These are phyloP conservation scores for Sinhomidia bicolor DNA, from an alignment of 2,888 invertebrate genomes.

Conservation along the genomic window DNA sequence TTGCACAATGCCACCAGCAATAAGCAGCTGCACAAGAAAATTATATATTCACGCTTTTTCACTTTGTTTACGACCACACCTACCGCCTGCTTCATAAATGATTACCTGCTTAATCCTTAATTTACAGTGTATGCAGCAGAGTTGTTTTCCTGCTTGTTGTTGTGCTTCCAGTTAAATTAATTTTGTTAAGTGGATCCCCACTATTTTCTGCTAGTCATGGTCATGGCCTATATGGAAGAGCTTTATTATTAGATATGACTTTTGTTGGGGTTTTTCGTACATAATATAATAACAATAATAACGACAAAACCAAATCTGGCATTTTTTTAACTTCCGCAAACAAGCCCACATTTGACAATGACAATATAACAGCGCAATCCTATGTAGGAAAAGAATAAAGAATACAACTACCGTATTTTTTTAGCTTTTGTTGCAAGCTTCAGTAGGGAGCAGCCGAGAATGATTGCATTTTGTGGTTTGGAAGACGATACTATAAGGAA, in stretches of 20 bases:
- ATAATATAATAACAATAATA: neutral
- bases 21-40: slow-evolving; percentile 49
- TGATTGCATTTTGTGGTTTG: neutral
- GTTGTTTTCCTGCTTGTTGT: slow-evolving; percentile 31
- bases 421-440: too few relatives aligned
- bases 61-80: slow-evolving; percentile 23
- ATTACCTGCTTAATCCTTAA: slow-evolving; percentile 30
- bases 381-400: neutral
- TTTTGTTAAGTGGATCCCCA: slow-evolving; percentile 59
- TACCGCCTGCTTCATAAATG: neutral
- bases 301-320: slow-evolving; percentile 28
- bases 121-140: neutral
- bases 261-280: neutral
- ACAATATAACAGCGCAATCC: too few relatives aligned
- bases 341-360: slow-evolving; percentile 30
- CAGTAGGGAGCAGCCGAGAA: too few relatives aligned
- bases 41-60: slow-evolving; percentile 40
- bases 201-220: slow-evolving; percentile 60
- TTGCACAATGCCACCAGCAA: neutral
- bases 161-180: slow-evolving; percentile 50
- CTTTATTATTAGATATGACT: slow-evolving; percentile 36
- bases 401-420: neutral
- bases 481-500: neutral
- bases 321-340: slow-evolving; percentile 55
- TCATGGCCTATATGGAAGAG: slow-evolving; percentile 21